Conservation (phyloP, 1,140 invertebrate genomes). For the Apolygus lucorum region DNA sequence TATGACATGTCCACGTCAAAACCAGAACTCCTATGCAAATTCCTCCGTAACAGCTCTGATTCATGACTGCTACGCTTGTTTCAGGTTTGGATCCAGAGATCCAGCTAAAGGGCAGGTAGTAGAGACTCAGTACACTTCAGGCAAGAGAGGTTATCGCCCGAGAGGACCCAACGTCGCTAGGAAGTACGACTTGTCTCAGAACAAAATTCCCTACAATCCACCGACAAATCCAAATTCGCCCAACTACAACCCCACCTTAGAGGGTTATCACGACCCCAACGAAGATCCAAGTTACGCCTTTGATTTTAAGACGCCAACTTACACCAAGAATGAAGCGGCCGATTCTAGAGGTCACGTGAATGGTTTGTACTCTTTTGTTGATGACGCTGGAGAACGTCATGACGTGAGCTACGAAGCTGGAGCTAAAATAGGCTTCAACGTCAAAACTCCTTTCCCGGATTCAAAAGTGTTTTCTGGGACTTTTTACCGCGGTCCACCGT, state of each 20-base stretch:
- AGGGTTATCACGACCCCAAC: constrained; percentile 57
- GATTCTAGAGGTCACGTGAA: constrained; percentile 48
- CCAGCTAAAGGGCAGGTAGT: constrained; percentile 53
- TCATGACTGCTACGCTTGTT: constrained; percentile 4
- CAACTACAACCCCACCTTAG: constrained; percentile 45
- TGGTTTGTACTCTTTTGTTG: constrained; percentile 54
- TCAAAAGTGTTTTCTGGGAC: constrained; percentile 39
- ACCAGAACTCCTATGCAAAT: no score
- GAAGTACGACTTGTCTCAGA: constrained; percentile 57
- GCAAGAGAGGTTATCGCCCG: constrained; percentile 58
- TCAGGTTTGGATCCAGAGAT: constrained; percentile 55
- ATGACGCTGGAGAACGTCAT: constrained; percentile 60
- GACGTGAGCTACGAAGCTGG: constrained; percentile 64
- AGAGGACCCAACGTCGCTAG: constrained; percentile 57
- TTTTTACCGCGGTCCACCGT: constrained; percentile 44
- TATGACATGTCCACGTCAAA: not conserved
- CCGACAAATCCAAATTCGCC: constrained; percentile 35
- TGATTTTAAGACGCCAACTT: constrained; percentile 52
- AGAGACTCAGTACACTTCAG: constrained; percentile 60
- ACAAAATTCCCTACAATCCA: constrained; percentile 41
- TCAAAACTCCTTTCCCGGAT: constrained; percentile 58
- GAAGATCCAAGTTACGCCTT: constrained; percentile 63
- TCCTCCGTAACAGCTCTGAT: not conserved
- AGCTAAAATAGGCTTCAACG: constrained; percentile 58
- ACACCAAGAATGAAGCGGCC: constrained; percentile 53